Evolutionary conservation across 2,797 vertebrate genomes (phyloP), one percentile per base, ranked within the genome.

Genomic region (Oryzias sinensis): DNA sequence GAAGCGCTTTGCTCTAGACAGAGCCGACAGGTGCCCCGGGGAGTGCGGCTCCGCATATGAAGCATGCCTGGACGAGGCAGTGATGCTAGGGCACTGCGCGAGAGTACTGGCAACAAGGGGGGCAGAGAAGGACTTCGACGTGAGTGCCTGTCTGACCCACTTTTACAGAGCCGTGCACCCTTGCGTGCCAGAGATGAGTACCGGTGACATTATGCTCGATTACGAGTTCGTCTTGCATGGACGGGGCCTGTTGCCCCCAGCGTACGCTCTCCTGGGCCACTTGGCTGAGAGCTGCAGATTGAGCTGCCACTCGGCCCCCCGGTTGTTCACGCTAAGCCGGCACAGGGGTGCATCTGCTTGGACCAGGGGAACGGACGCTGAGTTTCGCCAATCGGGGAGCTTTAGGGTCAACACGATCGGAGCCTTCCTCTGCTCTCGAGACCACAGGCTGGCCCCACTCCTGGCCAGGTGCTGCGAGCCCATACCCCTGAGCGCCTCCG

Each of bases 151-250:
- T 18, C 22, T 75, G 11, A 45, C 22, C 0, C n/a, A 24, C 17
- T 75, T 75, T 41, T 75, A 75, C 59, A 66, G 67, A 6, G 5
- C 50, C 0, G 51, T 62, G 0, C 72, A 75, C 46, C 67, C 67
- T 0, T 70, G 72, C n/a, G 47, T 75, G 0, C 62, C 48, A 0
- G 62, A 66, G 20, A 70, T 75, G 72, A n/a, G 2, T 1, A 14
- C 24, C 0, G 72, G 72, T 0, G 62, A 70, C 16, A 3, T 56
- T 33, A 63, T 59, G 46, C 55, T 75, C 0, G 72, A 75, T 44
- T 75, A 75, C 40, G 67, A 75, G 44, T 67, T 75, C 4, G 4
- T 2, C 0, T 6, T 75, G 14, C 67, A 75, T 6, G 67, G 63
- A 4, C 15, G 43, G 3, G 62, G 63, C 0, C 3, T 14, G 5